phyloP scores from a whole-genome alignment of 1,140 invertebrate genomes.

The Lasioglossum albipes region DNA sequence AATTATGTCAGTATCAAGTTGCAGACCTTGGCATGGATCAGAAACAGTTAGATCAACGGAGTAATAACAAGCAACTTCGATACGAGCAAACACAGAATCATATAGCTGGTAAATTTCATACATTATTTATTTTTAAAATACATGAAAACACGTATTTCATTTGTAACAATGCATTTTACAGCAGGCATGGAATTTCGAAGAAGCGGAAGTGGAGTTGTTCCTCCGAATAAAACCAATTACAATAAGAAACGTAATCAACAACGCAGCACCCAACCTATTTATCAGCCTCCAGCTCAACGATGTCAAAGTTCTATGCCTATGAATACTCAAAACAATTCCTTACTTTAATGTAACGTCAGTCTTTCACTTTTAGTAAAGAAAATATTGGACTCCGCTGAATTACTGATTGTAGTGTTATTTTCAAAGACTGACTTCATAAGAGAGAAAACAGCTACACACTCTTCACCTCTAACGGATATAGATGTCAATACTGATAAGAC shows the following conservation, averaged over 20 bases:
- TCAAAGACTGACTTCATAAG: slow-evolving; percentile 41
- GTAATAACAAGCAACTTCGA: slow-evolving; percentile 66
- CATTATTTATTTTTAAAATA: background rate
- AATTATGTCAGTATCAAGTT: slow-evolving; percentile 24
- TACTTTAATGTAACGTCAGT: slow-evolving; percentile 58
- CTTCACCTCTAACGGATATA: slow-evolving; percentile 25
- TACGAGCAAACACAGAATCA: slow-evolving; percentile 74
- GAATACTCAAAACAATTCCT: slow-evolving; percentile 57
- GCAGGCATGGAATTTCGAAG: slow-evolving; percentile 72
- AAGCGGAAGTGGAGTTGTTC: slow-evolving; percentile 63
- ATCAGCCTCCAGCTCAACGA: slow-evolving; percentile 77
- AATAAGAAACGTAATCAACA: slow-evolving; percentile 71
- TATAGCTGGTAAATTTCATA: slow-evolving; percentile 65
- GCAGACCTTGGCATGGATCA: slow-evolving; percentile 40
- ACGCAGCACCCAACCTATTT: slow-evolving; percentile 76
- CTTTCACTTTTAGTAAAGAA: slow-evolving; percentile 48
- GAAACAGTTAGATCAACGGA: slow-evolving; percentile 67
- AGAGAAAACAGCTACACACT: slow-evolving; percentile 6
- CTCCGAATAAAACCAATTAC: slow-evolving; percentile 61
- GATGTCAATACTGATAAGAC: slow-evolving; percentile 22
- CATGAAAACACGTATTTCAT: background rate
- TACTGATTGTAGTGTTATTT: slow-evolving; percentile 47
- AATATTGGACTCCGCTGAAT: slow-evolving; percentile 40
- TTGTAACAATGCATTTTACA: slow-evolving; percentile 27
- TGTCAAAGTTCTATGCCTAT: slow-evolving; percentile 51